These are phyloP conservation scores for Cheirogaleus major DNA, from an alignment of 2,797 vertebrate species.

Conservation along the genomic window DNA sequence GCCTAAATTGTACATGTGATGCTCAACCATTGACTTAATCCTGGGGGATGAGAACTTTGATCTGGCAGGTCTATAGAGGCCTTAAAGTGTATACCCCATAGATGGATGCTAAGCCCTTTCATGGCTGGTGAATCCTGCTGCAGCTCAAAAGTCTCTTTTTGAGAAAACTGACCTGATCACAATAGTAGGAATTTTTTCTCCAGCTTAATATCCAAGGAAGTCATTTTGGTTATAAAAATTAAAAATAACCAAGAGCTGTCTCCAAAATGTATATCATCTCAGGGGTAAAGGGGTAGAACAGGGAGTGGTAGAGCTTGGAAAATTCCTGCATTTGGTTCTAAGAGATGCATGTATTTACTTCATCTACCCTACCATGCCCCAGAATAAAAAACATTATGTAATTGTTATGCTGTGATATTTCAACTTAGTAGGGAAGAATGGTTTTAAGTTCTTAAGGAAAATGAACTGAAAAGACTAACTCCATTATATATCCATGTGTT, in stretches of 20 bases:
- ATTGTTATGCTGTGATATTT: conserved; percentile 22
- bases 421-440: not conserved
- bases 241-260: not conserved
- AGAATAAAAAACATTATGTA: conserved; percentile 27
- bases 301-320: not conserved
- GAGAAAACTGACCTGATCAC: not conserved
- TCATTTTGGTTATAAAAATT: conserved; percentile 8
- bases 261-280: not conserved
- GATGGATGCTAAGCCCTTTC: rapidly evolving
- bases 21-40: not conserved
- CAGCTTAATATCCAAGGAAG: not conserved
- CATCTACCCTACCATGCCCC: not conserved
- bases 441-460: conserved; percentile 31
- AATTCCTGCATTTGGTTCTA: not conserved
- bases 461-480: not conserved
- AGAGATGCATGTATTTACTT: not conserved
- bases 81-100: too few relatives aligned
- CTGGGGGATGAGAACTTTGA: not conserved
- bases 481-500: not conserved
- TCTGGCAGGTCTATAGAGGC: not conserved
- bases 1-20: not conserved
- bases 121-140: not conserved
- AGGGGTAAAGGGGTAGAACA: not conserved
- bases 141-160: not conserved
- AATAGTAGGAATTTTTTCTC: not conserved